Evolutionary conservation across 2,888 invertebrate genomes (phyloP), one percentile per base, ranked within the genome.

Genomic region (Lycaena phlaeas): DNA sequence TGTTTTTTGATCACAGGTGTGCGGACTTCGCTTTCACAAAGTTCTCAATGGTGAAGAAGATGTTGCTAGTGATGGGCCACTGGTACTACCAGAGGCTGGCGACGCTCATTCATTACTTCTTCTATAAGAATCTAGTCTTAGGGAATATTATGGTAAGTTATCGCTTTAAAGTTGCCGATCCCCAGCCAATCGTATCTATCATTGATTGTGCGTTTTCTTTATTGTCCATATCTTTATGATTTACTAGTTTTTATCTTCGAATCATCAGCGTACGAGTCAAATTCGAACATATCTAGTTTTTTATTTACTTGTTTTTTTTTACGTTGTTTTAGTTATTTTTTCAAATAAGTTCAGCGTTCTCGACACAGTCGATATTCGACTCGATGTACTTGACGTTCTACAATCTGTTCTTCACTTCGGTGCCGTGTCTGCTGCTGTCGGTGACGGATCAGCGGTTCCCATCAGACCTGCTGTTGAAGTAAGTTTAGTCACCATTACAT

Each of bases 1-100:
- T n/a, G n/a, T n/a, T n/a, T n/a, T n/a, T n/a, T n/a, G n/a, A n/a
- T 44, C 45, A 14, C 58, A 85, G 88, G 43, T 92, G 91, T 52
- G 92, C 95, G 1, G 96, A 96, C 70, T 96, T 94, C 72, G 93
- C 95, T 0, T 90, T 96, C 54, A 90, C 93, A 4, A 90, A 91
- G 54, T 96, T 96, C 67, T 87, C 88, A 17, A 93, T 92, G 87
- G 75, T 96, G 18, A 89, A 89, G 56, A 88, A 90, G 56, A 85
- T 92, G 10, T 66, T 96, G 9, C 77, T 96, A 27, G 91, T 95
- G 1, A 92, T 95, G 70, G 95, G 95, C 0, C 93, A 94, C 58
- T 93, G 91, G 87, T 94, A 91, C 69, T 94, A 94, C 59, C 86
- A 90, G 42, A 78, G 95, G 38, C 72, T 94, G 18, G 89, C 92